These are phyloP conservation scores for Pseudochaenichthys georgianus DNA, from an alignment of 2,797 vertebrate genomes.

Conservation along the genomic window DNA sequence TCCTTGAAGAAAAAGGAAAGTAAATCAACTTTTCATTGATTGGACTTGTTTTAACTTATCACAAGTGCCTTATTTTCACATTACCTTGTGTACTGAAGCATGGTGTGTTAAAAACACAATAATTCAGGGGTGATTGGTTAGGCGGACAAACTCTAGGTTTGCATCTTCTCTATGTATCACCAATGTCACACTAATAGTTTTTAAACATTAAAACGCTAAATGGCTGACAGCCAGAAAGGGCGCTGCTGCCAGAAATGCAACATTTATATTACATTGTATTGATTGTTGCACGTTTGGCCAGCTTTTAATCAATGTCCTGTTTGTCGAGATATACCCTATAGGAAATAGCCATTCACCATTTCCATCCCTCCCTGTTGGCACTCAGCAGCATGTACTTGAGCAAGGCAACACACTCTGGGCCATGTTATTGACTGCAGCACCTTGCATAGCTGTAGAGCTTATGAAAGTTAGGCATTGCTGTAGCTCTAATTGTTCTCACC, in stretches of 20 bases:
- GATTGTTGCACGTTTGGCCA: conserved; percentile 14
- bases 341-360: neutral
- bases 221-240: neutral
- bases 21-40: neutral
- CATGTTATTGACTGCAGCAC: conserved; percentile 35
- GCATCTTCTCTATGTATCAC: neutral
- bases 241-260: conserved; percentile 1
- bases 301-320: conserved; percentile 25
- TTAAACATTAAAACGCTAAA: conserved; percentile 6
- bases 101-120: too few relatives aligned
- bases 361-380: neutral
- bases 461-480: neutral
- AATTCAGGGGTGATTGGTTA: too few relatives aligned
- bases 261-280: conserved; percentile 32
- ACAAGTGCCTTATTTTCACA: too few relatives aligned
- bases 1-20: too few relatives aligned
- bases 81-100: too few relatives aligned
- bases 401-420: conserved; percentile 14
- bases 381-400: conserved; percentile 13
- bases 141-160: too few relatives aligned
- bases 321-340: conserved; percentile 20
- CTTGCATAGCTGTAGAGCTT: neutral
- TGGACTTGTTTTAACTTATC: neutral
- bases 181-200: conserved; percentile 8
- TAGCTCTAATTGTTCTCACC: neutral